phyloP scores from a whole-genome alignment of 1,140 invertebrate species.

The Nixonia krombeini region DNA sequence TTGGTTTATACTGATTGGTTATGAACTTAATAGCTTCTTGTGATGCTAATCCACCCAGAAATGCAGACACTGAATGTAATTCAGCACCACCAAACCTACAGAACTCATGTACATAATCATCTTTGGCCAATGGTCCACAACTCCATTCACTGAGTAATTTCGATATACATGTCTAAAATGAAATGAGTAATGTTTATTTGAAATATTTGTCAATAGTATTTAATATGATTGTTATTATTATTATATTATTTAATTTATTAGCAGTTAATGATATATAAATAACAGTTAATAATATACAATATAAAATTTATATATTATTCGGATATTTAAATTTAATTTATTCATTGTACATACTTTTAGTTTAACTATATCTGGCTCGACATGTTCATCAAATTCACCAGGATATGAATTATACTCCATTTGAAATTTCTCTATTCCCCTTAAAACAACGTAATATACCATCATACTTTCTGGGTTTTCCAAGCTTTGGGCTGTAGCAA shows the following conservation, averaged over 20 bases:
- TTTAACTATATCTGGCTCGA: conserved; percentile 90
- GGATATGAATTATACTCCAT: conserved; percentile 91
- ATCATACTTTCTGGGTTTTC: conserved; percentile 88
- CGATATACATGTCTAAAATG: conserved; percentile 77
- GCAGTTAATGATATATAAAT: too few species aligned
- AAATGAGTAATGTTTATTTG: neutral
- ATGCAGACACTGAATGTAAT: conserved; percentile 95
- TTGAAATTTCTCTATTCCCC: conserved; percentile 92
- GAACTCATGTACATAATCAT: conserved; percentile 96
- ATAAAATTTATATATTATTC: too few species aligned
- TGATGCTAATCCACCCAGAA: conserved; percentile 91
- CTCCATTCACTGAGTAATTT: conserved; percentile 91
- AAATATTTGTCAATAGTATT: neutral
- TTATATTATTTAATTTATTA: too few species aligned
- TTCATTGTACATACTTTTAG: conserved; percentile 82
- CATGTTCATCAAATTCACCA: conserved; percentile 88
- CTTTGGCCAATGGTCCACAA: conserved; percentile 83
- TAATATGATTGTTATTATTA: conserved; percentile 6
- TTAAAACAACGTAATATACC: conserved; percentile 91
- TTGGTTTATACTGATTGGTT: conserved; percentile 95
- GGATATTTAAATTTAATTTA: too few species aligned
- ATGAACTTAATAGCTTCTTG: conserved; percentile 99
- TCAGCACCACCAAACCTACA: conserved; percentile 94
- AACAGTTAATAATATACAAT: too few species aligned
- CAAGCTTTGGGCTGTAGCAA: conserved; percentile 74